phyloP scores from a whole-genome alignment of 2,797 vertebrate genomes.

The Anableps anableps region DNA sequence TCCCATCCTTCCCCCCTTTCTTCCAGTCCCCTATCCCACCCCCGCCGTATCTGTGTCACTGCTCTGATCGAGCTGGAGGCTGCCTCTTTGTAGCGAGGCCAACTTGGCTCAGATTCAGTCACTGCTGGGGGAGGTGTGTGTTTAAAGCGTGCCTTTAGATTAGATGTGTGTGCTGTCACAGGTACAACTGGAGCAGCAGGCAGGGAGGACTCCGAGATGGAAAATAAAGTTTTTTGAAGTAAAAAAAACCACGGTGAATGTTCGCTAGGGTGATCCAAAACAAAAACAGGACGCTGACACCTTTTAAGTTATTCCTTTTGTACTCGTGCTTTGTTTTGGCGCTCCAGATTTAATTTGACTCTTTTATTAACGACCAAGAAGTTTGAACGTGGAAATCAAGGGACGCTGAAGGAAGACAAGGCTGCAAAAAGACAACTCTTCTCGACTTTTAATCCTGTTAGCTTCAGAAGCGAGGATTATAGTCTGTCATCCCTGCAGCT shows the following conservation, averaged over 20 bases:
- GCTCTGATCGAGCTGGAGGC: slow-evolving; percentile 12
- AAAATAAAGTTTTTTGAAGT: not conserved
- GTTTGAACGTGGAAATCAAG: not conserved
- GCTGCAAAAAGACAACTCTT: not conserved
- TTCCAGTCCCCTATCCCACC: slow-evolving; percentile 33
- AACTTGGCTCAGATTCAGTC: slow-evolving; percentile 59
- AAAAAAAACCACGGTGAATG: not conserved
- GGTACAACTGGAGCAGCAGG: slow-evolving; percentile 61
- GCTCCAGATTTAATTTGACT: slow-evolving; percentile 9
- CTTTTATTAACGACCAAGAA: slow-evolving; percentile 12
- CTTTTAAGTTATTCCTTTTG: slow-evolving; percentile 38
- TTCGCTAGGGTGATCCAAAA: slow-evolving; percentile 33
- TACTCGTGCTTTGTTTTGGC: slow-evolving; percentile 27
- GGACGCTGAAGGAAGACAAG: not conserved
- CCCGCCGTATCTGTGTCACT: slow-evolving; percentile 74
- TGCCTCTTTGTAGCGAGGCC: slow-evolving; percentile 62
- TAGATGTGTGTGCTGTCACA: slow-evolving; percentile 49
- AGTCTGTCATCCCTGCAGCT: not conserved
- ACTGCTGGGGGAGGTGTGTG: slow-evolving; percentile 34
- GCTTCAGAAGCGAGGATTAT: slow-evolving; percentile 15
- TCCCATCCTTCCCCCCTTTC: slow-evolving; percentile 1
- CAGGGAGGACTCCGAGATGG: slow-evolving; percentile 41
- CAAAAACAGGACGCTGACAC: slow-evolving; percentile 46
- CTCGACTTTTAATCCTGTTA: slow-evolving; percentile 30
- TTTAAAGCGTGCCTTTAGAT: slow-evolving; percentile 18